Evolutionary conservation across 2,113 vertebrate genomes (phyloP), one percentile per base, ranked within the genome.

Genomic region (Rhabdornis inornatus): DNA sequence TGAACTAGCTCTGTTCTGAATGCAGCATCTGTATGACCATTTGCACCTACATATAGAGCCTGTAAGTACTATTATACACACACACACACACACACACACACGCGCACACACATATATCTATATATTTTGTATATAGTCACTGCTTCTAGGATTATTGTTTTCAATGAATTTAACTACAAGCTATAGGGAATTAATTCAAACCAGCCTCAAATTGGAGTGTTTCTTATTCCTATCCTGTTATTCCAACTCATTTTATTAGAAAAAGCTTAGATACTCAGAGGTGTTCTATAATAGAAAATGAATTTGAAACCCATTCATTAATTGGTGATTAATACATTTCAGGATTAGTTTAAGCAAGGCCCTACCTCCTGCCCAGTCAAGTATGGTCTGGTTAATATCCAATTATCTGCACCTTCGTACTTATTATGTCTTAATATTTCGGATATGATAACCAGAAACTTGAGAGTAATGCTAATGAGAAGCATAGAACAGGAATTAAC

Each of bases 311-410:
- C 97, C 98, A 95, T 98, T 98, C 98, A 99, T 99, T 99, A 99
- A 99, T 99, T 99, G 98, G 98, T 98, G 98, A 99, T 99, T 99
- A 99, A 99, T 99, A 99, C 97, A 98, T 98, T 98, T 98, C 98
- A 98, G 98, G 98, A 98, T 99, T 99, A 99, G 98, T 99, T 99
- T 99, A 98, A 98, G 98, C 98, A 98, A 97, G 98, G 98, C 94
- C 97, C 98, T 99, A 98, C 98, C 98, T 99, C 98, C 99, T 98
- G 98, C 98, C 98, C 99, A 99, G 98, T 98, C 98, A 98, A 98
- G 98, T 99, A 99, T 99, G 98, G 98, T 98, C 98, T 98, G 98
- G 98, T 98, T 99, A 99, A 99, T 99, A 99, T 99, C 98, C 99
- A 99, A 99, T 99, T 99, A 99, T 98, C 98, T 97, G 98, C 98